Base-by-base conservation (phyloP, 92 coral and sea anemone species). In the Epizoanthus scotinus region DNA sequence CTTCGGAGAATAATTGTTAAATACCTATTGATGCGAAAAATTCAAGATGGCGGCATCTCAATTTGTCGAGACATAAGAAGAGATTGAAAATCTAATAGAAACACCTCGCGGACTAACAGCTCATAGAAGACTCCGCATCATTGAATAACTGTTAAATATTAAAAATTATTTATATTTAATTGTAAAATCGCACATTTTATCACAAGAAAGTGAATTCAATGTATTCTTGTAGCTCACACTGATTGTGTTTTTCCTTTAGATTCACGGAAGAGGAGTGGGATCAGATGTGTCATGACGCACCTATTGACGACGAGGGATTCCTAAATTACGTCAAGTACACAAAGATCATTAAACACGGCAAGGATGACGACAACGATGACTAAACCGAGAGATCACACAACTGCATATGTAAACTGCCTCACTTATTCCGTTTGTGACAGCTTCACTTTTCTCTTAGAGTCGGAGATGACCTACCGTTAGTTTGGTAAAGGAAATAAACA, bases 211-310 rank as follows among this genome's bases (percentile, higher is more conserved):
- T n/a, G n/a, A n/a, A n/a, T n/a, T 29, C n/a, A 28, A 34, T 2
- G 8, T 8, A 2, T 6, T 64, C 69, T 12, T 8, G n/a, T 15
- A 15, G 34, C 71, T 67, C 13, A 36, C 53, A 12, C 62, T 5
- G 27, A 2, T 71, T 42, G 22, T 75, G 17, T 52, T 19, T 62
- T 72, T 40, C 54, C 75, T 63, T 61, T 67, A 95, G 98, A 79
- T 93, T 95, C 87, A 86, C 92, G 69, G 93, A 88, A 62, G 92
- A 89, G 73, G 99, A 96, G 83, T 92, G 94, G 53, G 99, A 96
- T 49, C 91, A 91, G 80, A 96, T 96, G 99, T 84, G 92, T 44
- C 91, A 87, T 67, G 99, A 91, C 81, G 98, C 98, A 28, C 99
- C 99, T 0, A 91, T 96, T 31, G 98, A 96, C 80, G 87, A 90